Conservation (phyloP, 2,888 invertebrate genomes). For the Unio delphinus region DNA sequence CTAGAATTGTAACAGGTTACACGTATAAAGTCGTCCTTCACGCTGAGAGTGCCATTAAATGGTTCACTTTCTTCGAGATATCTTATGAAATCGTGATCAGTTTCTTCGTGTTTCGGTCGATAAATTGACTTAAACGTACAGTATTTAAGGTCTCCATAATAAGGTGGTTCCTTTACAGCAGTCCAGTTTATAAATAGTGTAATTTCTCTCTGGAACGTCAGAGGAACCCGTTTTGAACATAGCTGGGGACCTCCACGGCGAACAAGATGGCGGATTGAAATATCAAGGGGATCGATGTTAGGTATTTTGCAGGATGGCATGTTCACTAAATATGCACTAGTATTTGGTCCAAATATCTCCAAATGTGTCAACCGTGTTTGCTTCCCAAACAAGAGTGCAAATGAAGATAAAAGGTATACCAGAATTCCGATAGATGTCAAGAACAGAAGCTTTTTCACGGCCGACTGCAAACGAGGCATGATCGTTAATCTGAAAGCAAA, state of each 20-base stretch:
- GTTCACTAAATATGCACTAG: conserved; percentile 49
- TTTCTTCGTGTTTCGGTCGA: conserved; percentile 37
- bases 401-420: too few relatives aligned
- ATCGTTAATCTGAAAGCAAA: too few relatives aligned
- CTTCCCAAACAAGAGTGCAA: too few relatives aligned
- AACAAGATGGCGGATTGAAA: conserved; percentile 42
- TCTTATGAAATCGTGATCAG: conserved; percentile 29
- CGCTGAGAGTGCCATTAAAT: conserved; percentile 21
- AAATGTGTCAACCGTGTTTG: too few relatives aligned
- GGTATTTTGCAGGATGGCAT: conserved; percentile 64
- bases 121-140: conserved; percentile 59
- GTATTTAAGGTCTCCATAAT: conserved; percentile 48
- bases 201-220: conserved; percentile 55
- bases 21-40: conserved; percentile 60
- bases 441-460: too few relatives aligned
- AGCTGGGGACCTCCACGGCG: conserved; percentile 29
- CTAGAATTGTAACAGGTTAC: conserved; percentile 55
- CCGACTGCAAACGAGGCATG: too few relatives aligned
- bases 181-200: conserved; percentile 32
- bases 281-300: conserved; percentile 61
- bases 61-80: conserved; percentile 29
- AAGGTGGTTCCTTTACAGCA: conserved; percentile 18
- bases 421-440: too few relatives aligned
- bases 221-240: conserved; percentile 44
- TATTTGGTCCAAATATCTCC: too few relatives aligned